Base-by-base conservation (phyloP, 2,797 vertebrate genomes). In the Gobionotothen gibberifrons region DNA sequence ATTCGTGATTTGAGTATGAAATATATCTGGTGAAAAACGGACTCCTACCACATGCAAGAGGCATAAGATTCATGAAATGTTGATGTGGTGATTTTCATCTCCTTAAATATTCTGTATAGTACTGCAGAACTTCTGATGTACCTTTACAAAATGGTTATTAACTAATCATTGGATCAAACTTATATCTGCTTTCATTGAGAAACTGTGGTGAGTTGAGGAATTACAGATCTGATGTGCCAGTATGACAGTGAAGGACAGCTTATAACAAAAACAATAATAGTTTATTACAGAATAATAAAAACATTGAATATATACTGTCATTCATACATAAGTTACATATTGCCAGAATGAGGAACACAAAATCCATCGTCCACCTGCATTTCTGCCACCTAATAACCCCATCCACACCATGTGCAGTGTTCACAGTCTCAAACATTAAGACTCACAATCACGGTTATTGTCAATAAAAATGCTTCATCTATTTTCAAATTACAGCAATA, bases 41-140 rank as follows among this genome's bases (percentile, higher is more conserved):
- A 79, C 61, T 11, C 36, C 52, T 61, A 47, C 40, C 48, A 82
- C 39, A 82, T 46, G 49, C 69, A 79, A 62, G 63, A 78, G 13
- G 64, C 43, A 69, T 75, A 51, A 69, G 58, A 66, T 72, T 56
- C 54, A 64, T 53, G 8, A 78, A 74, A 76, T 36, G 73, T 72
- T 81, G 67, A 36, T 36, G 32, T 36, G 85, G 44, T 65, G 67
- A 61, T 55, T 66, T 59, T 56, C 52, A 36, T 81, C 48, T 39
- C 85, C 60, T 66, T 63, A 74, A 68, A 42, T 85, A 81, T 70
- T 89, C 69, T 81, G 77, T 83, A 53, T 80, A 77, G 62, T 53
- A 54, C 39, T 47, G 63, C 67, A 78, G 81, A 79, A 51, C 74
- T 80, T 69, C 47, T 78, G 54, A 72, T 67, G 21, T 78, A 46